These are phyloP conservation scores for Setipinna tenuifilis DNA, from an alignment of 2,797 vertebrate species.

Conservation along the genomic window DNA sequence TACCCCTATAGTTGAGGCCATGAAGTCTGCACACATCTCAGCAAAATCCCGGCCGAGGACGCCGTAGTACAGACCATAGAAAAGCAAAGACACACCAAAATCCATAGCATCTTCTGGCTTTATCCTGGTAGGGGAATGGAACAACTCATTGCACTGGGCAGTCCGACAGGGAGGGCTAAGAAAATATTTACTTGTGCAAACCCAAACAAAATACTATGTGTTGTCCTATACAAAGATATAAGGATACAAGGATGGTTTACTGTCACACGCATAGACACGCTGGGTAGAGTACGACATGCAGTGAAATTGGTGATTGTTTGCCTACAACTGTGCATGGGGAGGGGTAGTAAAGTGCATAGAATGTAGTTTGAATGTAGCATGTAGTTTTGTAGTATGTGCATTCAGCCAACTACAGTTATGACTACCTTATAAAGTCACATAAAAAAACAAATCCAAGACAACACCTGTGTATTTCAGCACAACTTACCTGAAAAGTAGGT, in stretches of 20 bases:
- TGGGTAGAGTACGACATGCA: too few relatives aligned
- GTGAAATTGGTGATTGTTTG: too few relatives aligned
- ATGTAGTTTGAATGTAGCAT: too few relatives aligned
- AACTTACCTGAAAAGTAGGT: slow-evolving; percentile 94
- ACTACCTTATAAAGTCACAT: too few relatives aligned
- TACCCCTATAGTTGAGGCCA: slow-evolving; percentile 98
- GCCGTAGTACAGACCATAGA: slow-evolving; percentile 97
- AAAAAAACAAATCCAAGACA: too few relatives aligned
- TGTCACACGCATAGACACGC: too few relatives aligned
- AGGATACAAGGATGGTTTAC: too few relatives aligned
- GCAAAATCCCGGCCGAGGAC: slow-evolving; percentile 97
- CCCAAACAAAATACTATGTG: neutral
- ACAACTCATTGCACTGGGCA: neutral
- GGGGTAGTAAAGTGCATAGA: too few relatives aligned
- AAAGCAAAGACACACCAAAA: slow-evolving; percentile 95
- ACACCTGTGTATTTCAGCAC: neutral
- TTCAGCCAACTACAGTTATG: too few relatives aligned
- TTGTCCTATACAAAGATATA: too few relatives aligned
- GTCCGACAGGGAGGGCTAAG: neutral
- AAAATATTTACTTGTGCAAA: neutral
- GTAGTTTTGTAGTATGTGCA: too few relatives aligned
- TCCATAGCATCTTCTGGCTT: slow-evolving; percentile 98
- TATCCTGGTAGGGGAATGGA: slow-evolving; percentile 76
- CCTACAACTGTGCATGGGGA: too few relatives aligned
- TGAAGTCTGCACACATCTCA: slow-evolving; percentile 98